Evolutionary conservation across 2,888 invertebrate genomes (phyloP), one percentile per base, ranked within the genome.

Genomic region (Drosophila aldrichi): DNA sequence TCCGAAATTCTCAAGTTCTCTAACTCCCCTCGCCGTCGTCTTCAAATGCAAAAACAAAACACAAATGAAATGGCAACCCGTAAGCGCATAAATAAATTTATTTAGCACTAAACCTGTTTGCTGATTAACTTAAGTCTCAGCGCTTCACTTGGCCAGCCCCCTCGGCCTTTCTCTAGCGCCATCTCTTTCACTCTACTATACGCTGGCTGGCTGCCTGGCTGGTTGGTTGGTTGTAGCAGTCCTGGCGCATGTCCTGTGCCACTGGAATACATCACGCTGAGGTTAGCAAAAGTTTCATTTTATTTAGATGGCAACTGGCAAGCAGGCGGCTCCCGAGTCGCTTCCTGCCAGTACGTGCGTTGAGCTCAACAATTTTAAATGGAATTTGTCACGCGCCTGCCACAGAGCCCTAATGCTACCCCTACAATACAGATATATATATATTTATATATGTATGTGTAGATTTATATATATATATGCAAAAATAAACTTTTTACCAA

Each of bases 321-420:
- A 59, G 62, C 58, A 54, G 82, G 85, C 63, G 67, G 36, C 62
- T 44, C 70, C 34, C 36, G 43, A 57, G 34, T 62, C 51, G 59
- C 40, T 20, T 57, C 51, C 55, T 59, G 58, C 70, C 65, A 68
- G 76, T 81, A 81, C 83, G 82, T 80, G 86, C 81, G 86, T 77
- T 88, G 71, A 75, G 82, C 88, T 89, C 78, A 77, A 82, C 89
- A 89, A 88, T 92, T 91, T 82, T 71, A 81, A 91, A 88, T 85
- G 81, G 79, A 81, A 90, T 89, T 91, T 92, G 91, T 90, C 91
- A 90, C 91, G 86, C 90, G 81, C 78, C 75, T 70, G 77, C 74
- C 62, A 56, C 60, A 41, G 43, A 48, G 32, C 34, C 32, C n/a
- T 38, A 18, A 43, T 25, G 18, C 40, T 22, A 5, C 12, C 36